A percentile compares a stretch with the other conserved stretches of the same genome.
Evolutionary conservation across 2,888 invertebrate species (phyloP).

Genomic region (Meiosimyza platycephala): DNA sequence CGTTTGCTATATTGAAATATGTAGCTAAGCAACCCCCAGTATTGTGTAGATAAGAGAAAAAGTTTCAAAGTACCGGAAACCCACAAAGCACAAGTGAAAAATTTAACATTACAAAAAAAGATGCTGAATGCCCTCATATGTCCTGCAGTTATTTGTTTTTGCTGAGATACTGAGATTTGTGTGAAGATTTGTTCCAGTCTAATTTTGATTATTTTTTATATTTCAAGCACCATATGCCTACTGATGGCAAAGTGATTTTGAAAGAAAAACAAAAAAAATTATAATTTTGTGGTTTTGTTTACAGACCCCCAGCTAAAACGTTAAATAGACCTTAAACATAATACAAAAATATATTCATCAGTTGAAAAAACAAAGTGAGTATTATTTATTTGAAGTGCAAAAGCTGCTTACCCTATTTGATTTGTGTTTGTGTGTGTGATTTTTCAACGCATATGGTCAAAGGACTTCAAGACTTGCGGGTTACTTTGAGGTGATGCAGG

Average conservation of each 20-base stretch:
- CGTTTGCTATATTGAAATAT: not conserved
- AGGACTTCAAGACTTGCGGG: not conserved
- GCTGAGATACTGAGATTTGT: too few species aligned
- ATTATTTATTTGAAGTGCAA: slow-evolving; percentile 41
- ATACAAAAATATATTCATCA: too few species aligned
- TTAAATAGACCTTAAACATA: too few species aligned
- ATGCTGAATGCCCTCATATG: slow-evolving; percentile 1
- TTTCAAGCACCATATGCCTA: slow-evolving; percentile 47
- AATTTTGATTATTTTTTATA: slow-evolving; percentile 28
- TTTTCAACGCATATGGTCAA: not conserved
- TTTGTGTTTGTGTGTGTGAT: not conserved
- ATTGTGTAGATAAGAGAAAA: not conserved
- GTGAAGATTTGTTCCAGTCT: slow-evolving; percentile 18
- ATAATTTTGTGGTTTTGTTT: too few species aligned
- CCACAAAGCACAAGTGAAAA: slow-evolving; percentile 11
- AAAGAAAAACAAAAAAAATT: too few species aligned
- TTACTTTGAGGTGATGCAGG: slow-evolving; percentile 24
- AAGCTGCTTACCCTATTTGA: slow-evolving; percentile 21
- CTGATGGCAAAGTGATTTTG: slow-evolving; percentile 44
- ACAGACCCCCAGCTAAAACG: too few species aligned
- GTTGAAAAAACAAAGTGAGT: not conserved
- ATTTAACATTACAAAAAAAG: not conserved
- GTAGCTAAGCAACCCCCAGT: not conserved
- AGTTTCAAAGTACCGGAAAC: slow-evolving; percentile 18
- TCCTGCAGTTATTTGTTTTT: slow-evolving; percentile 43